These are phyloP conservation scores for Tonatia bakeri DNA, from an alignment of 2,113 vertebrate species.

Conservation along the genomic window DNA sequence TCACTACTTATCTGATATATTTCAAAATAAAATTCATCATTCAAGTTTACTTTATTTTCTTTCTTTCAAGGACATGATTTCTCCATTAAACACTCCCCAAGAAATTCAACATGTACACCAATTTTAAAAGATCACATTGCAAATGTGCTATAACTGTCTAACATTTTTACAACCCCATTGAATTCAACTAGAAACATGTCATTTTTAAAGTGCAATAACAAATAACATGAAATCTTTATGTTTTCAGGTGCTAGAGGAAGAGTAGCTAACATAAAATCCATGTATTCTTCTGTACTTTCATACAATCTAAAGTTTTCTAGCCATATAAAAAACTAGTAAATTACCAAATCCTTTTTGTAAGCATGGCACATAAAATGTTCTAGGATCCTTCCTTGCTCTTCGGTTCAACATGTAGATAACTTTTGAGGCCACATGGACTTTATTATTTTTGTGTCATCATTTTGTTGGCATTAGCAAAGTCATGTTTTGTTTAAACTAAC, in stretches of 20 bases:
- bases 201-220: background rate
- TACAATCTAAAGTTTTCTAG: background rate
- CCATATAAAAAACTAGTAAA: background rate
- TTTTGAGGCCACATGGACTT: background rate
- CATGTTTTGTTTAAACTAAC: background rate
- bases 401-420: background rate
- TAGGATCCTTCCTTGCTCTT: background rate
- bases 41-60: background rate
- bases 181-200: background rate
- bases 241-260: background rate
- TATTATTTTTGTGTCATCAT: background rate
- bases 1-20: background rate
- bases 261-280: background rate
- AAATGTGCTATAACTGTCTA: background rate
- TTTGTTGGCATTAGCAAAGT: background rate
- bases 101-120: background rate
- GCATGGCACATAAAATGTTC: background rate
- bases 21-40: background rate
- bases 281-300: background rate
- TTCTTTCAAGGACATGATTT: background rate
- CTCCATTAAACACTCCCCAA: background rate
- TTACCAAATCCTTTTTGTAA: background rate
- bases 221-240: background rate
- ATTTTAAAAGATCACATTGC: background rate
- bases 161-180: background rate